These are phyloP conservation scores for Macaca mulatta DNA, from an alignment of 2,113 vertebrate species.

Conservation along the genomic window DNA sequence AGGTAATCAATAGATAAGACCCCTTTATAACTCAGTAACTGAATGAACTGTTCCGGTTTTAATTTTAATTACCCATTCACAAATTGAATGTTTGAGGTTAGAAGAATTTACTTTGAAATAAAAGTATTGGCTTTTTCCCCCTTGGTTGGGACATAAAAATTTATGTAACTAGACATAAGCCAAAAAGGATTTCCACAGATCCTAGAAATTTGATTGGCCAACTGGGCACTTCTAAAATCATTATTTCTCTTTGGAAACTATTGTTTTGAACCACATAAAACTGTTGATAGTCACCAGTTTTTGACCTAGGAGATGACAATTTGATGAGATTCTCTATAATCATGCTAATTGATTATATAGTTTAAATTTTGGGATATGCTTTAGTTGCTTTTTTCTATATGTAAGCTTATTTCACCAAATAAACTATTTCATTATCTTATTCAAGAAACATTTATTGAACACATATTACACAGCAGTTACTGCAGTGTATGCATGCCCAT, in stretches of 20 bases:
- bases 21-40: background rate
- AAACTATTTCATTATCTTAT: background rate
- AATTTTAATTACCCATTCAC: background rate
- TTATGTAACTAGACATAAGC: background rate
- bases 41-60: background rate
- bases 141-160: background rate
- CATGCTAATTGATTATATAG: background rate
- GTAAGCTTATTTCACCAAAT: background rate
- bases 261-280: background rate
- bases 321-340: background rate
- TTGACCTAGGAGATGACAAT: background rate
- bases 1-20: background rate
- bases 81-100: background rate
- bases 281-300: background rate
- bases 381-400: background rate
- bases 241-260: background rate
- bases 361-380: background rate
- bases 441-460: background rate
- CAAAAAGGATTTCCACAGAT: background rate
- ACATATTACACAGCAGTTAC: background rate
- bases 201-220: background rate
- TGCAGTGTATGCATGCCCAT: background rate
- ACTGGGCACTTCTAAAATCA: background rate
- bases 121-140: background rate
- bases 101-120: background rate